Evolutionary conservation across 2,797 vertebrate genomes (phyloP).

Genomic region (Gymnoscopelus microlampas): DNA sequence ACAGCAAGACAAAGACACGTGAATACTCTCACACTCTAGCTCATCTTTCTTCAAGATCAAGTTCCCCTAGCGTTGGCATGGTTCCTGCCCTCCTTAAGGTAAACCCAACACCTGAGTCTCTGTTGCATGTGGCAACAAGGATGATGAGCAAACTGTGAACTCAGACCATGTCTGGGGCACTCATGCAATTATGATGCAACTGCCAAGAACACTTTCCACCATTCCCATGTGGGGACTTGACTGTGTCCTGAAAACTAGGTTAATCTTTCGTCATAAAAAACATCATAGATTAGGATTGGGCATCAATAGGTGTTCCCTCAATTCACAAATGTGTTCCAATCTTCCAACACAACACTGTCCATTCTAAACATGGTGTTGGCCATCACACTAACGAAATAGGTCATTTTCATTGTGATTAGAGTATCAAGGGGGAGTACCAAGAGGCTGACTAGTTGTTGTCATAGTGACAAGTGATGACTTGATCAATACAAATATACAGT

Average conservation of each 20-base stretch:
- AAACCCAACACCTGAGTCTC: conserved; percentile 59
- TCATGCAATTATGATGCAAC: conserved; percentile 38
- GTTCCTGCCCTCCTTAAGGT: conserved; percentile 56
- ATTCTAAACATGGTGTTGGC: neutral
- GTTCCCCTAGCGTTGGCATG: conserved; percentile 48
- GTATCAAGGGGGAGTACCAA: neutral
- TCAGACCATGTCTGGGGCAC: conserved; percentile 34
- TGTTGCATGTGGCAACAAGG: conserved; percentile 33
- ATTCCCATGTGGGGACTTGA: conserved; percentile 26
- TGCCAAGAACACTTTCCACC: conserved; percentile 33
- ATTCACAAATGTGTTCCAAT: too few relatives aligned
- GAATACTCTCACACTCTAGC: conserved; percentile 16
- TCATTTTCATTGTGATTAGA: neutral
- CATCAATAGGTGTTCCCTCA: neutral
- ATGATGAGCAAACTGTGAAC: conserved; percentile 31
- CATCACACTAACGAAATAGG: neutral
- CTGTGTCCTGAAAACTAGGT: conserved; percentile 4
- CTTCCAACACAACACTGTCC: neutral
- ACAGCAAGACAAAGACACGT: conserved; percentile 34
- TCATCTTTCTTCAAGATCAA: conserved; percentile 72
- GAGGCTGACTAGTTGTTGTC: neutral
- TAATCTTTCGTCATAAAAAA: too few relatives aligned
- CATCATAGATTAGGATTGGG: neutral
- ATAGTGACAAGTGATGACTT: neutral
- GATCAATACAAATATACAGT: too few relatives aligned